Conservation (phyloP, 2,797 vertebrate species). For the Vultur gryphus region DNA sequence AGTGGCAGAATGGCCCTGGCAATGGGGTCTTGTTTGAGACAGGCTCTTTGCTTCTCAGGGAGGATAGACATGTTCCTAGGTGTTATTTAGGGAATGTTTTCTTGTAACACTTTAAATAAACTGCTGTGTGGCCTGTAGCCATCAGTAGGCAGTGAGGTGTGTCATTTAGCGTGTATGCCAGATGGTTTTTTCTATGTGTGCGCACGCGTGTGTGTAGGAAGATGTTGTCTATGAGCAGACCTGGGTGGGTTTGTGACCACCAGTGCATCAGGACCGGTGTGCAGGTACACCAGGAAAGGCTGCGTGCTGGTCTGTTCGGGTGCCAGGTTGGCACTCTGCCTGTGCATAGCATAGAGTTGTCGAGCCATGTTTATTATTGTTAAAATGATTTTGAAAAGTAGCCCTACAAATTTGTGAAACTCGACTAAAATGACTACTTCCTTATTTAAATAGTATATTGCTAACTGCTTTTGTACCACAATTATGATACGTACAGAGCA, state of each 20-base stretch:
- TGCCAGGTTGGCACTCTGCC: not conserved
- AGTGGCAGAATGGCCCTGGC: not conserved
- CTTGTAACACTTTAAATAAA: not conserved
- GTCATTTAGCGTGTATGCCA: not conserved
- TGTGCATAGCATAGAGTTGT: fast-evolving
- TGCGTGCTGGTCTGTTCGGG: not conserved
- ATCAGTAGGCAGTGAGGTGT: not conserved
- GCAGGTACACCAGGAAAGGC: not conserved
- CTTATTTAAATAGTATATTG: not conserved
- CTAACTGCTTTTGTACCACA: not conserved
- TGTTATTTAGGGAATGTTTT: not conserved
- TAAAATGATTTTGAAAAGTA: not conserved
- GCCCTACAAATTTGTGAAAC: not conserved
- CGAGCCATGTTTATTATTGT: not conserved
- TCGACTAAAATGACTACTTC: not conserved
- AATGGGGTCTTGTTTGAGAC: not conserved
- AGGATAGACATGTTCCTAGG: not conserved
- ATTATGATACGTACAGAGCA: not conserved
- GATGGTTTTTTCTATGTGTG: not conserved
- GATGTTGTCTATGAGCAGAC: not conserved
- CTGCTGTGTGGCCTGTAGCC: not conserved
- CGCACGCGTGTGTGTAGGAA: not conserved
- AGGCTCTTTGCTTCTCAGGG: not conserved
- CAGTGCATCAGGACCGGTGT: not conserved
- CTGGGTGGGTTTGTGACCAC: not conserved